Base-by-base conservation (phyloP, 2,888 invertebrate species). In the Platypus cylindrus region DNA sequence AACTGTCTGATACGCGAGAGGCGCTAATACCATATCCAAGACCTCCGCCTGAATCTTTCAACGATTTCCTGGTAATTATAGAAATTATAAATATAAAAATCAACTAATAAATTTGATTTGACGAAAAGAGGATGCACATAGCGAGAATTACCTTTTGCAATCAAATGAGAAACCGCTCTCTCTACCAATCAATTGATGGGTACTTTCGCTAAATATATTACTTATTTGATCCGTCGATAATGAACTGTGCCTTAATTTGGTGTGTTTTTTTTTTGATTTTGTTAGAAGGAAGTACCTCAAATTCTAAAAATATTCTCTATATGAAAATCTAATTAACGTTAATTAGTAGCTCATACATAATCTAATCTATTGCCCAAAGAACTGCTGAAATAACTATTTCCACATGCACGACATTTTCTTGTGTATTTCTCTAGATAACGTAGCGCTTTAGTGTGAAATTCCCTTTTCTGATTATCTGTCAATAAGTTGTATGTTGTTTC, bases 391-490 rank as follows among this genome's bases (percentile, higher is more conserved):
- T 63, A 66, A 9, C 70, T 71, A 20, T 63, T 61, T 0, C 74
- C 74, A 42, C 77, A 77, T 1, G 64, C 50, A 3, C 52, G 44
- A 45, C 77, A 77, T 28, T 39, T 65, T 31, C 65, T 63, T 0
- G 73, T 71, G 47, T 70, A 68, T 5, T 67, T 67, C 48, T 72
- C 71, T 32, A 77, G 48, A 48, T 68, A 75, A 34, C 68, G 56
- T 15, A 74, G 54, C 0, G 75, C 73, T 36, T 68, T 65, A 0
- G 61, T 62, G 45, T 77, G 77, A 53, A 73, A 67, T 39, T 72
- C 71, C 25, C 67, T 66, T 54, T 75, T 73, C 47, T 75, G 75
- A 42, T 60, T 65, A 41, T 74, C 73, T 0, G 75, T 75, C 24
- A 77, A 54, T 29, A 75, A 55, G 38, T 73, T 69, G 46, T 76